Conservation (phyloP, 2,113 vertebrate genomes). For the Toxostoma redivivum region DNA sequence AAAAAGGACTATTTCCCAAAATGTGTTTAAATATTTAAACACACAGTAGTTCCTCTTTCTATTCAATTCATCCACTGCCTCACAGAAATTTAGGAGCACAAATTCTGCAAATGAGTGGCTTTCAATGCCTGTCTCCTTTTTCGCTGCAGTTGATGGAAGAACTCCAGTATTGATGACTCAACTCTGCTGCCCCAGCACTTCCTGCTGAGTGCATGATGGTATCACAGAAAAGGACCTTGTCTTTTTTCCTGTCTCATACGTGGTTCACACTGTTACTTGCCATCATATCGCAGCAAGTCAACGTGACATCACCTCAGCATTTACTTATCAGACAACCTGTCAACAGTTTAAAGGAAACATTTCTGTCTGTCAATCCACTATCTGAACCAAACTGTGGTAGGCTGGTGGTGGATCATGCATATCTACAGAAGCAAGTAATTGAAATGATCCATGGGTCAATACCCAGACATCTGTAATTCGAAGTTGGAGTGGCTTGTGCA, state of each 20-base stretch:
- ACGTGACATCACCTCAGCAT: constrained; percentile 28
- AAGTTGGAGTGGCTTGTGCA: not conserved
- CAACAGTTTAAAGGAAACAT: constrained; percentile 32
- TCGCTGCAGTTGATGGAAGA: not conserved
- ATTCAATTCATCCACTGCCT: not conserved
- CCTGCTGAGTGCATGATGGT: not conserved
- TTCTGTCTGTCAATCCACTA: constrained; percentile 7
- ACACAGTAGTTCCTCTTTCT: not conserved
- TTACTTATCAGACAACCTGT: constrained; percentile 36
- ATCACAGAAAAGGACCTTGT: not conserved
- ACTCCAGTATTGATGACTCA: not conserved
- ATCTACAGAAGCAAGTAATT: constrained; percentile 39
- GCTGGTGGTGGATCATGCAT: constrained; percentile 4
- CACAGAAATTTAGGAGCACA: not conserved
- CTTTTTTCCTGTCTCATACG: not conserved
- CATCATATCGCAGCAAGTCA: constrained; percentile 7
- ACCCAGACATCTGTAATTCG: constrained; percentile 1
- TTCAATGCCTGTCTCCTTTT: not conserved
- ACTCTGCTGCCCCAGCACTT: not conserved
- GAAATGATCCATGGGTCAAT: constrained; percentile 53
- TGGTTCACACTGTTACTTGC: not conserved
- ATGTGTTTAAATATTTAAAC: not conserved
- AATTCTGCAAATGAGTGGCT: not conserved
- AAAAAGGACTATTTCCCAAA: not conserved
- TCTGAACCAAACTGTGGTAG: not conserved